Conservation (phyloP, 37 sponge, comb jelly and placozoan species). For the Diacarnus erythraeanus region DNA sequence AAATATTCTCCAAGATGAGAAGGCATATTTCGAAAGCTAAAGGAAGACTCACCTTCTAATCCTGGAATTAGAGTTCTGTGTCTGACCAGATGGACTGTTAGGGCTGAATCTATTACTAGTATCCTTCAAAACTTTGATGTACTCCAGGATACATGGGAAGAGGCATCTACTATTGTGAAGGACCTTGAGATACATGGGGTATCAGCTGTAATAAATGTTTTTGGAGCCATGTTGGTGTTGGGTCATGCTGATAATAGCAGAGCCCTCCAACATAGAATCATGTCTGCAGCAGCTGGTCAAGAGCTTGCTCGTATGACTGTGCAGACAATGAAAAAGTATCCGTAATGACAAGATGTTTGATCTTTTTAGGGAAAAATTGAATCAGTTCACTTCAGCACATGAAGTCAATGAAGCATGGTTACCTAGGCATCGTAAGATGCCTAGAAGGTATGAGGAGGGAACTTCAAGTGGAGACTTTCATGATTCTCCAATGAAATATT, state of each 20-base stretch:
- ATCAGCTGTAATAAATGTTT: slow-evolving; percentile 39
- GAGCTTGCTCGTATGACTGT: slow-evolving; percentile 24
- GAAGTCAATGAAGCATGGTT: slow-evolving; percentile 28
- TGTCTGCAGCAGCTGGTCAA: slow-evolving; percentile 28
- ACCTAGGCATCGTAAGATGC: slow-evolving; percentile 15
- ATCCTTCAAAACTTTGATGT: slow-evolving; percentile 35
- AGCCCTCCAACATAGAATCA: slow-evolving; percentile 10
- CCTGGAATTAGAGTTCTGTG: slow-evolving; percentile 55
- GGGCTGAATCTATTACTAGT: slow-evolving; percentile 27
- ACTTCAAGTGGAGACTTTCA: slow-evolving; percentile 14
- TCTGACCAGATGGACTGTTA: slow-evolving; percentile 57
- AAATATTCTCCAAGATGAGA: slow-evolving; percentile 3
- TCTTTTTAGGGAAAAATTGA: slow-evolving; percentile 10
- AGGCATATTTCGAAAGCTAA: background rate
- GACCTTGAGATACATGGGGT: slow-evolving; percentile 58
- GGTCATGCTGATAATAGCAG: slow-evolving; percentile 30
- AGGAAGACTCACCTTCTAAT: background rate
- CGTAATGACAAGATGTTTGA: slow-evolving; percentile 33
- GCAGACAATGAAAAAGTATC: slow-evolving; percentile 13
- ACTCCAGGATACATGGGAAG: slow-evolving; percentile 54
- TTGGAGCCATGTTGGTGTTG: slow-evolving; percentile 11
- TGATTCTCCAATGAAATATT: background rate
- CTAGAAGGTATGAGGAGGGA: background rate
- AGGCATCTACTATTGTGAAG: slow-evolving; percentile 8
- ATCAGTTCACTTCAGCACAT: background rate